Percentiles rank a stretch among this genome's conserved stretches.
These are phyloP conservation scores for Amiota mariae DNA, from an alignment of 2,888 invertebrate species.

Conservation along the genomic window DNA sequence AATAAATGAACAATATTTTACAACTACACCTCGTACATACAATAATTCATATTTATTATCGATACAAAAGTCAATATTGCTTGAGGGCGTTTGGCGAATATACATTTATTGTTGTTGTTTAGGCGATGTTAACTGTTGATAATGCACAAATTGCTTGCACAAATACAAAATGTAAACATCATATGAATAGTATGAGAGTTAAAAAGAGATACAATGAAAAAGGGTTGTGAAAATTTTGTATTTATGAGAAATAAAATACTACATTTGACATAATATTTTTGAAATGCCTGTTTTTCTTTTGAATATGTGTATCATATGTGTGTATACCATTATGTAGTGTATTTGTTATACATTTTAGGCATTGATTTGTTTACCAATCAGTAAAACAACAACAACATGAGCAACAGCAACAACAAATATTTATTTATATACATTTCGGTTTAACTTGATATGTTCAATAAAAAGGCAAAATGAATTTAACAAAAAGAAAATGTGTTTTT, in stretches of 20 bases:
- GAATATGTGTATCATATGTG: background rate
- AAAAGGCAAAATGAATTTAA: no score
- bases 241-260: conserved; percentile 6
- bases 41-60: background rate
- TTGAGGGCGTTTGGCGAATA: background rate
- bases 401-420: conserved; percentile 1
- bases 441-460: background rate
- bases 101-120: conserved; percentile 4
- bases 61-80: conserved; percentile 6
- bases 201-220: background rate
- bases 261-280: conserved; percentile 13
- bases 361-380: conserved; percentile 10
- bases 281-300: background rate
- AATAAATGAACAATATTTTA: no score
- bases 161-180: conserved; percentile 33
- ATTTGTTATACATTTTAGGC: conserved; percentile 17
- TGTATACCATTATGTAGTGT: background rate
- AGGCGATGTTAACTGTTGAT: conserved; percentile 37
- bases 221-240: background rate
- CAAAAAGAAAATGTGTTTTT: background rate
- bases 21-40: no score
- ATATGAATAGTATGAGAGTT: background rate
- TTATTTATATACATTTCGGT: conserved; percentile 6
- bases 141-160: conserved; percentile 44
- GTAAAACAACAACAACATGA: conserved; percentile 1